Conservation (phyloP, 1,140 invertebrate genomes). For the Portunus trituberculatus region DNA sequence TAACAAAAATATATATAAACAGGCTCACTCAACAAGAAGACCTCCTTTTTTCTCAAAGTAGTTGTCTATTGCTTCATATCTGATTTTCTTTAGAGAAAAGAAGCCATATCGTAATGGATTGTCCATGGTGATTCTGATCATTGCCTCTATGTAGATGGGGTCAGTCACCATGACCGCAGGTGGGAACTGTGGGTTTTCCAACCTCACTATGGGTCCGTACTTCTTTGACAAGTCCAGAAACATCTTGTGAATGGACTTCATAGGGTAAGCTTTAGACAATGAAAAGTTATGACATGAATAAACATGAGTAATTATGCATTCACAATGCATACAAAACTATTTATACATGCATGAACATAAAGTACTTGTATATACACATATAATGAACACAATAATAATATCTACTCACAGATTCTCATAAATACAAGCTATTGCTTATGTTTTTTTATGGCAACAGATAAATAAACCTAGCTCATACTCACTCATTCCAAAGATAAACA, state of each 20-base stretch:
- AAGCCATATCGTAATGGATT: slow-evolving; percentile 55
- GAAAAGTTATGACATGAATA: not conserved
- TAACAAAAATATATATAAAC: not conserved
- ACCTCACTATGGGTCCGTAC: slow-evolving; percentile 40
- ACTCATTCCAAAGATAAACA: not conserved
- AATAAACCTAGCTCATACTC: not conserved
- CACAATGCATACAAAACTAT: not conserved
- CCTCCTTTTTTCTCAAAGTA: slow-evolving; percentile 55
- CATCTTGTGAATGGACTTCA: not conserved
- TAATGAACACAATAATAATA: not conserved
- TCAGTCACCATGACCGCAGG: not conserved
- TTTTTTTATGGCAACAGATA: not conserved
- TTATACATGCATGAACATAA: not conserved
- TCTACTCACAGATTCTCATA: not conserved
- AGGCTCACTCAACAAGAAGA: slow-evolving; percentile 42
- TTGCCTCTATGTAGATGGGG: not conserved
- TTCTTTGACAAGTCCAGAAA: slow-evolving; percentile 10
- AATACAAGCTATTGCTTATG: not conserved
- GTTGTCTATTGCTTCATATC: slow-evolving; percentile 1
- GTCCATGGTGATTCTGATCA: slow-evolving; percentile 54
- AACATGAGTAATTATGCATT: not conserved
- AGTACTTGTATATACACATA: not conserved
- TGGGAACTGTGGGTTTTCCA: not conserved
- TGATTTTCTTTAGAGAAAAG: slow-evolving; percentile 17
- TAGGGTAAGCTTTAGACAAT: not conserved